Evolutionary conservation across 1,140 invertebrate species (phyloP).

Genomic region (Drosophila sulfurigaster): DNA sequence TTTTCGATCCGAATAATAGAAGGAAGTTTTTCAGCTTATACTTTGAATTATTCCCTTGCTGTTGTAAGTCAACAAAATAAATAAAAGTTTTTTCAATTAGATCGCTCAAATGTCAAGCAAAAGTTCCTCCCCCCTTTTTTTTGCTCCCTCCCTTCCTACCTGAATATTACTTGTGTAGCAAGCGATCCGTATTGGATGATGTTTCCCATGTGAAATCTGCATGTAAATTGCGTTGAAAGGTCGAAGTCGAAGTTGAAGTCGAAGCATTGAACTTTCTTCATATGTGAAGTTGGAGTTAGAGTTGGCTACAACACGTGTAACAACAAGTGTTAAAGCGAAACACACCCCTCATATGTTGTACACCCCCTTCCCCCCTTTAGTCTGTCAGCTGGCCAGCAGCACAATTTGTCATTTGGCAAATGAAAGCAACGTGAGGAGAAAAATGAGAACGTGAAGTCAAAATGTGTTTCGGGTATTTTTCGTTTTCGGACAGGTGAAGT

Average conservation of each 20-base stretch:
- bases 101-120: neutral
- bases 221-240: slow-evolving; percentile 77
- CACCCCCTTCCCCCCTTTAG: neutral
- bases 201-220: slow-evolving; percentile 65
- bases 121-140: neutral
- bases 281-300: neutral
- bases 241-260: slow-evolving; percentile 4
- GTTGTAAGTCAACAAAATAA: too few relatives aligned
- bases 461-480: slow-evolving; percentile 3
- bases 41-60: too few relatives aligned
- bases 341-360: slow-evolving; percentile 33
- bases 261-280: slow-evolving; percentile 57
- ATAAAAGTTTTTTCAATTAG: neutral
- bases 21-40: too few relatives aligned
- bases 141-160: neutral
- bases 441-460: neutral
- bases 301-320: slow-evolving; percentile 45
- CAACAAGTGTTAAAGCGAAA: slow-evolving; percentile 77
- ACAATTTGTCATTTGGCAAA: slow-evolving; percentile 77
- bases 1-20: too few relatives aligned
- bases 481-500: slow-evolving; percentile 26
- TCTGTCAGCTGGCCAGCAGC: slow-evolving; percentile 33
- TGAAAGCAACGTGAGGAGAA: slow-evolving; percentile 1
- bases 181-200: slow-evolving; percentile 58
- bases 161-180: neutral